A percentile compares a stretch with the other conserved stretches of the same genome.
These are phyloP conservation scores for Mimachlamys varia DNA, from an alignment of 2,888 invertebrate species.

Conservation along the genomic window DNA sequence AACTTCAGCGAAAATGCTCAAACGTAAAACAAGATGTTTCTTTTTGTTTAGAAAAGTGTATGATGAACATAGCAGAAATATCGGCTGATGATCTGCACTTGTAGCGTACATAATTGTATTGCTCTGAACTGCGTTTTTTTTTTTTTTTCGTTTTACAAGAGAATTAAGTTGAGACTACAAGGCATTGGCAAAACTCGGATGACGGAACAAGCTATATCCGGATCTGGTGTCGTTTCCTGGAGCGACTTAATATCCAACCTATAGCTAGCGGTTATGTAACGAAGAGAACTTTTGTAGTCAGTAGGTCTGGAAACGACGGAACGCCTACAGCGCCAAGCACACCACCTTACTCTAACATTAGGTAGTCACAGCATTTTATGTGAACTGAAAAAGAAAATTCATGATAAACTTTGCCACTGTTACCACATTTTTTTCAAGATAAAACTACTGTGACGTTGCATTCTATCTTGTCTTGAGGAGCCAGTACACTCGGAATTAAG, in stretches of 20 bases:
- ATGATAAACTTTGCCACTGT: background rate
- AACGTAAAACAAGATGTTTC: background rate
- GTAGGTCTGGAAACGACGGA: background rate
- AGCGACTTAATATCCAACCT: background rate
- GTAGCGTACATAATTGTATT: background rate
- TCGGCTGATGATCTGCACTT: background rate
- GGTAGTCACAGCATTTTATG: background rate
- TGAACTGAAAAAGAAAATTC: background rate
- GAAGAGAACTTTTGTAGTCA: background rate
- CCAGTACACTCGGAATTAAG: background rate
- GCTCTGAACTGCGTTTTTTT: background rate
- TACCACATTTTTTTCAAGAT: background rate
- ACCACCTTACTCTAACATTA: background rate
- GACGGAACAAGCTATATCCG: slow-evolving; percentile 23
- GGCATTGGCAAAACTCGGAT: background rate
- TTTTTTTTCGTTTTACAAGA: background rate
- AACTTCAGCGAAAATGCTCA: background rate
- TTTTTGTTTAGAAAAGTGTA: background rate
- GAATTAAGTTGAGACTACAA: background rate
- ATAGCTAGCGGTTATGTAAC: background rate
- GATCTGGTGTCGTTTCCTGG: background rate
- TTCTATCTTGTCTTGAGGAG: background rate
- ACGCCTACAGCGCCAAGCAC: background rate
- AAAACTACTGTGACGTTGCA: background rate
- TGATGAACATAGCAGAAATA: background rate